These are phyloP conservation scores for Trichonephila clavipes DNA, from an alignment of 1,140 invertebrate genomes.

Conservation along the genomic window DNA sequence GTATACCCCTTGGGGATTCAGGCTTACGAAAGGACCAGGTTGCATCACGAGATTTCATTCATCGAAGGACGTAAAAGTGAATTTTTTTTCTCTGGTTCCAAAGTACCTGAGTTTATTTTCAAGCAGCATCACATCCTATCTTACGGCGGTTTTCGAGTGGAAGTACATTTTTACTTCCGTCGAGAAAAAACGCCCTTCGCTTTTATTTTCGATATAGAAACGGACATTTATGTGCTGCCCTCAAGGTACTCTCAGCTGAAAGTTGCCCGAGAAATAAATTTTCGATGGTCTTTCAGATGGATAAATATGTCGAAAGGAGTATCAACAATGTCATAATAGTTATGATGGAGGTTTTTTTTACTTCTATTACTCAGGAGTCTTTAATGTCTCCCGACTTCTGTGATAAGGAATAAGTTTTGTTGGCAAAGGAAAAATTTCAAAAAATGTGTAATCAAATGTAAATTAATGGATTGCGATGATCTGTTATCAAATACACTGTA, in stretches of 20 bases:
- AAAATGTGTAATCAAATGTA: too few species aligned
- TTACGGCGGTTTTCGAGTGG: neutral
- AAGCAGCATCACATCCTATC: neutral
- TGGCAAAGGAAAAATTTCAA: too few species aligned
- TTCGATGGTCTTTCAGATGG: conserved; percentile 39
- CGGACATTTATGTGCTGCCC: neutral
- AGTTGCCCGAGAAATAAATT: conserved; percentile 15
- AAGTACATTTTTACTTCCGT: neutral
- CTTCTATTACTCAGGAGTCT: neutral
- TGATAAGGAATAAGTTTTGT: neutral
- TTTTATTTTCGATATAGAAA: neutral
- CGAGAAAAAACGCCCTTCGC: neutral
- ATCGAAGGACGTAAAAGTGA: too few species aligned
- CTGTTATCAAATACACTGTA: too few species aligned
- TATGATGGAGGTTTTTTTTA: neutral
- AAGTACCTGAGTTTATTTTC: neutral
- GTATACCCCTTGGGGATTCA: neutral
- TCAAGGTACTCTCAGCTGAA: neutral
- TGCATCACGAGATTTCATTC: conserved; percentile 44
- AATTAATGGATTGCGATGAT: too few species aligned
- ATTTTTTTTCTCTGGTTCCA: neutral
- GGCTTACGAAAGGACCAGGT: conserved; percentile 8
- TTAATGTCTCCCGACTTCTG: neutral
- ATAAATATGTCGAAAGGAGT: neutral
- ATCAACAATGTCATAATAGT: neutral